Conservation (phyloP, 2,888 invertebrate genomes). For the Ochropleura leucogaster region DNA sequence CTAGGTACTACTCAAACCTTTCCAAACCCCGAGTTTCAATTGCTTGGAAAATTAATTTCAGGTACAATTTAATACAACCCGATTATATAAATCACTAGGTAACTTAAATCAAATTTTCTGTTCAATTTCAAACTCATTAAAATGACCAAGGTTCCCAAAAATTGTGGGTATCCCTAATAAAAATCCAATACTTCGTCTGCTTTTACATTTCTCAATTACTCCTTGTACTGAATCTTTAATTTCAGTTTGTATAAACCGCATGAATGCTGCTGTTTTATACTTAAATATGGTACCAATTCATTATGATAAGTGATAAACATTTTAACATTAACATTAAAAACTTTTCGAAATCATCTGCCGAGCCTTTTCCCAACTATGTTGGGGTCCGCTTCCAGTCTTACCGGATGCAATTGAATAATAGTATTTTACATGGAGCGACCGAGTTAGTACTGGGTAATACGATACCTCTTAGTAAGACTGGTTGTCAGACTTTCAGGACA, state of each 20-base stretch:
- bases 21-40: slow-evolving; percentile 9
- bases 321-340: too few relatives aligned
- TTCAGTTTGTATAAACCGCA: slow-evolving; percentile 10
- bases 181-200: slow-evolving; percentile 39
- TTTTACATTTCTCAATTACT: neutral
- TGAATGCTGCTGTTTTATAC: slow-evolving; percentile 19
- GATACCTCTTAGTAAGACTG: too few relatives aligned
- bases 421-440: too few relatives aligned
- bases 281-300: slow-evolving; percentile 39
- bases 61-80: slow-evolving; percentile 8
- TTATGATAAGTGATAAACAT: slow-evolving; percentile 42
- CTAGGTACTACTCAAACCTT: neutral
- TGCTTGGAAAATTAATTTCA: slow-evolving; percentile 10
- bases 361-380: too few relatives aligned
- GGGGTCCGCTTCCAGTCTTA: too few relatives aligned
- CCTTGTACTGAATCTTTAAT: slow-evolving; percentile 14
- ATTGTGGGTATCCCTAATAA: slow-evolving; percentile 3
- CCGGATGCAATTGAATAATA: too few relatives aligned
- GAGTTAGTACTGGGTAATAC: too few relatives aligned
- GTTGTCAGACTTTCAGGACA: too few relatives aligned
- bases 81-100: slow-evolving; percentile 30
- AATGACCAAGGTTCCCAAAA: slow-evolving; percentile 6
- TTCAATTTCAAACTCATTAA: slow-evolving; percentile 6
- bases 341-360: too few relatives aligned
- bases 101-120: slow-evolving; percentile 1